These are phyloP conservation scores for Cantharis rustica DNA, from an alignment of 2,888 invertebrate species.

Conservation along the genomic window DNA sequence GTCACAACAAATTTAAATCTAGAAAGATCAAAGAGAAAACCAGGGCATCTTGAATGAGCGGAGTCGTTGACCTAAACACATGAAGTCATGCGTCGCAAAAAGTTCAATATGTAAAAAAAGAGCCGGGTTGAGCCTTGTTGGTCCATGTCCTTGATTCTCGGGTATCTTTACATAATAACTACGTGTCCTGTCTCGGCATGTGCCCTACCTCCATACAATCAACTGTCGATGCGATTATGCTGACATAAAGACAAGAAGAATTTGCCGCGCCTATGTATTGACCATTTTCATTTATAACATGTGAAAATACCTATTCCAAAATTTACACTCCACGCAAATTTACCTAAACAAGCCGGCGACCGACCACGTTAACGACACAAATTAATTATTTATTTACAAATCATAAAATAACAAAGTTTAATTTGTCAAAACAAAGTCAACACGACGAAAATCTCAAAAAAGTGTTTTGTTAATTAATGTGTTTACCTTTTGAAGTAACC, in stretches of 20 bases:
- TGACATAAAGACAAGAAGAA: slow-evolving; percentile 35
- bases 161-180: slow-evolving; percentile 24
- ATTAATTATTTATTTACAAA: background rate
- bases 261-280: slow-evolving; percentile 37
- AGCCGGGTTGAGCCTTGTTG: slow-evolving; percentile 9
- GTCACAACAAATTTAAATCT: slow-evolving; percentile 19
- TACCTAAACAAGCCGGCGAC: background rate
- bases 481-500: background rate
- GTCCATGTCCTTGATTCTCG: slow-evolving; percentile 26
- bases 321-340: background rate
- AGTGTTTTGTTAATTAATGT: background rate
- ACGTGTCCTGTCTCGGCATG: slow-evolving; percentile 18
- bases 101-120: slow-evolving; percentile 3
- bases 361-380: background rate
- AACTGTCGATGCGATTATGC: slow-evolving; percentile 21
- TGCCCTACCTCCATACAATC: slow-evolving; percentile 23
- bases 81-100: slow-evolving; percentile 22
- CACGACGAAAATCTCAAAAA: background rate
- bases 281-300: background rate
- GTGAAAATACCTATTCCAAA: background rate
- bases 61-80: slow-evolving; percentile 34
- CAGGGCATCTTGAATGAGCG: slow-evolving; percentile 29
- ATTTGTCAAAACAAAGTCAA: background rate
- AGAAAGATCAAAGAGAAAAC: slow-evolving; percentile 28
- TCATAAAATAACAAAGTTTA: background rate